These are phyloP conservation scores for Tautogolabrus adspersus DNA, from an alignment of 2,113 vertebrate genomes.

Conservation along the genomic window DNA sequence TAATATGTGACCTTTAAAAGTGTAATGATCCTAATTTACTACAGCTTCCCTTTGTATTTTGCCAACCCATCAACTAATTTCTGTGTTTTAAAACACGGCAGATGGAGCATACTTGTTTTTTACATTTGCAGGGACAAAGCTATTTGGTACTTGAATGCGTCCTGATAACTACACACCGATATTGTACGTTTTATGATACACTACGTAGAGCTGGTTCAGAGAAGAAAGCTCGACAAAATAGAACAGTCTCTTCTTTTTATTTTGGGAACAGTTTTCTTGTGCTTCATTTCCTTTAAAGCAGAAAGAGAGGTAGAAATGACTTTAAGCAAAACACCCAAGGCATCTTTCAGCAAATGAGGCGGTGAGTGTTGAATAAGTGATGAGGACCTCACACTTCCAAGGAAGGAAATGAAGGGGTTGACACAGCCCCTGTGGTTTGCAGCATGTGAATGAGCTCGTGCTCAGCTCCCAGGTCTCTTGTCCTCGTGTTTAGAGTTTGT, in stretches of 20 bases:
- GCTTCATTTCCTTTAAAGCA: slow-evolving; percentile 3
- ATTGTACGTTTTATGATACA: too few relatives aligned
- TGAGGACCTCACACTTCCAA: slow-evolving; percentile 14
- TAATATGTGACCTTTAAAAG: too few relatives aligned
- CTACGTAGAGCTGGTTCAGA: background rate
- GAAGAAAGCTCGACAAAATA: background rate
- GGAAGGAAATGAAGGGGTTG: slow-evolving; percentile 16
- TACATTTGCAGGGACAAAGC: too few relatives aligned
- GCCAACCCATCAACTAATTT: too few relatives aligned
- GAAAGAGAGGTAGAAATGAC: background rate
- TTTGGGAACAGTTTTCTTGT: background rate
- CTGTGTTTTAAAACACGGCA: too few relatives aligned
- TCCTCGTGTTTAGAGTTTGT: slow-evolving; percentile 4
- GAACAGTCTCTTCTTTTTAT: background rate
- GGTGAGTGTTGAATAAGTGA: slow-evolving; percentile 38
- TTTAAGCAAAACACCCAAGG: slow-evolving; percentile 19
- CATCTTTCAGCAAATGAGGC: slow-evolving; percentile 11
- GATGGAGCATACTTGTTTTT: too few relatives aligned
- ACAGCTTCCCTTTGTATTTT: too few relatives aligned
- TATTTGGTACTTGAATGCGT: too few relatives aligned
- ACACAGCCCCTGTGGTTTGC: slow-evolving; percentile 1
- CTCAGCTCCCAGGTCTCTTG: slow-evolving; percentile 1
- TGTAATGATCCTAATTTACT: too few relatives aligned
- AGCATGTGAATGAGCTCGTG: background rate
- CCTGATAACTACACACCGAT: too few relatives aligned